Base-by-base conservation (phyloP, 2,888 invertebrate species). In the Caenorhabditis sulstoni region DNA sequence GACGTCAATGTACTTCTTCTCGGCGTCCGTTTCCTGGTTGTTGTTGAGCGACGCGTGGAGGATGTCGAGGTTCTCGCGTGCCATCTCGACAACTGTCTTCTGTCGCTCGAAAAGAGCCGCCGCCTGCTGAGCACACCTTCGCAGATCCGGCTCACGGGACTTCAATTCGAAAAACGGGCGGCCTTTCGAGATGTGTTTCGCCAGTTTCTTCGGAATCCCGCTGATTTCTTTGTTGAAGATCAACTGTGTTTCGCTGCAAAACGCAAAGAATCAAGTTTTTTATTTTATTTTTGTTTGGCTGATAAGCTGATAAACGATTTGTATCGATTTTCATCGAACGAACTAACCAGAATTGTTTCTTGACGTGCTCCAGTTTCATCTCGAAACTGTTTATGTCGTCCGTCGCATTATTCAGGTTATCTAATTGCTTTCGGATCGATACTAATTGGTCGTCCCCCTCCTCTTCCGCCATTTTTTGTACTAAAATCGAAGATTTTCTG, bases 171-270 rank as follows among this genome's bases (percentile, higher is more conserved):
- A 78, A 29, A 49, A 78, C 1, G 50, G 49, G 18, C 73, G 61
- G 18, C 71, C 37, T 58, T 78, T 78, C 2, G 71, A 35, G 16
- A 78, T 67, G 55, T 78, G 78, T 61, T 73, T 78, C 1, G 62
- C 59, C 14, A 66, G 14, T 37, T 78, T 78, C 11, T 61, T 71
- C 9, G 61, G 52, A 18, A 73, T 44, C 35, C 62, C 62, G 7
- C 55, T 37, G 37, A 67, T 61, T 55, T 78, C 78, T 55, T 62
- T 67, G 57, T 71, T 66, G 49, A 66, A 78, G 29, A 67, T 49
- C n/a, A 37, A 37, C 18, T 73, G 71, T 7, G 78, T 78, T 73
- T 78, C 78, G 50, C 78, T 78, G 67, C n/a, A 78, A 77, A 49
- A 50, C 29, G 45, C 20, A 12, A 35, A 35, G 37, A 50, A 50